Percentiles rank a stretch among this genome's conserved stretches.
These are phyloP conservation scores for Isotomurus palustris DNA, from an alignment of 2,888 invertebrate species.

Conservation along the genomic window DNA sequence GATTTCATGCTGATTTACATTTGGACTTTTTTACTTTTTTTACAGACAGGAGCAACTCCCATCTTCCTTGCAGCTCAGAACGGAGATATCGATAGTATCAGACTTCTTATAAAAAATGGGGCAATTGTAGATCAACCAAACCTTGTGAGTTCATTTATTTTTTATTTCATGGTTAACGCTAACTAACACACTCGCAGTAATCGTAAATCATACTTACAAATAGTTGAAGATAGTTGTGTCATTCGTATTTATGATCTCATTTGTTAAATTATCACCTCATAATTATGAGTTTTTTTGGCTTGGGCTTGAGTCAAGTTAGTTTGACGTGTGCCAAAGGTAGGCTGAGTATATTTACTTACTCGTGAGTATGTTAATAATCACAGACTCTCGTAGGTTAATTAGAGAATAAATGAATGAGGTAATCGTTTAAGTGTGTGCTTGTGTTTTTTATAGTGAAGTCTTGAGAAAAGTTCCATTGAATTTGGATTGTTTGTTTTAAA, in stretches of 20 bases:
- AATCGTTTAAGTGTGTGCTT: too few relatives aligned
- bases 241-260: neutral
- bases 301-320: too few relatives aligned
- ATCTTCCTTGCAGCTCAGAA: conserved; percentile 92
- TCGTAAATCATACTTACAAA: neutral
- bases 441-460: too few relatives aligned
- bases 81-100: conserved; percentile 78
- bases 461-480: too few relatives aligned
- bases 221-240: neutral
- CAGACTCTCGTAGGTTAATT: too few relatives aligned
- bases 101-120: conserved; percentile 70
- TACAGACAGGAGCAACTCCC: conserved; percentile 82
- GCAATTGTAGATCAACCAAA: conserved; percentile 74
- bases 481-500: conserved; percentile 51
- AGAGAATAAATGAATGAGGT: too few relatives aligned
- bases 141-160: conserved; percentile 60
- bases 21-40: conserved; percentile 49
- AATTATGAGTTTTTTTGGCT: too few relatives aligned
- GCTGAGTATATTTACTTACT: too few relatives aligned
- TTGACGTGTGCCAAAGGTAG: too few relatives aligned
- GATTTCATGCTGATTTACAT: too few relatives aligned
- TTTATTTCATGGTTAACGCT: neutral
- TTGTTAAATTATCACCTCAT: conserved; percentile 13
- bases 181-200: neutral
- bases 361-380: too few relatives aligned